phyloP scores from a whole-genome alignment of 2,888 invertebrate species.

The Stomorhina lunata region DNA sequence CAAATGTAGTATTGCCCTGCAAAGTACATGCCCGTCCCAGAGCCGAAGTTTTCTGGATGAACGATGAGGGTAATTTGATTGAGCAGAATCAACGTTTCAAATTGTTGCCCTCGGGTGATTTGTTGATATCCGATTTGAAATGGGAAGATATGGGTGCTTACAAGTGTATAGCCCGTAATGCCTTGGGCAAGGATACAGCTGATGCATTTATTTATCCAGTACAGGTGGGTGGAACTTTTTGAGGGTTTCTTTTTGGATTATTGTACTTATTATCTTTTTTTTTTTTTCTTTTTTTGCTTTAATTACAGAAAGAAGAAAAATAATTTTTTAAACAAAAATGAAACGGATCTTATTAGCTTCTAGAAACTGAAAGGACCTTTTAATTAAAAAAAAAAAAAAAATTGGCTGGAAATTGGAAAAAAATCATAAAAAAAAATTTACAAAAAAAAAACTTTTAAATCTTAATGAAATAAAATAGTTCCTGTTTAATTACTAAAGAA shows the following conservation, averaged over 20 bases:
- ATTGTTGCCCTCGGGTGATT: constrained; percentile 87
- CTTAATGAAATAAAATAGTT: constrained; percentile 45
- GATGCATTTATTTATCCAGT: constrained; percentile 88
- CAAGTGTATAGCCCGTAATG: constrained; percentile 87
- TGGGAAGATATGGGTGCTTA: constrained; percentile 93
- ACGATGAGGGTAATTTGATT: constrained; percentile 82
- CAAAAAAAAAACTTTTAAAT: not conserved
- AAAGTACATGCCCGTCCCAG: constrained; percentile 83
- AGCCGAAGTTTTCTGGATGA: constrained; percentile 85
- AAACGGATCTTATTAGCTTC: not conserved
- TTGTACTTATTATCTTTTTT: not conserved
- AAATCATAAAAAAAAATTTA: not conserved
- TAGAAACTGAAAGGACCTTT: not conserved
- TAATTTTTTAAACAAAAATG: constrained; percentile 63
- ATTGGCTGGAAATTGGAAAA: constrained; percentile 7
- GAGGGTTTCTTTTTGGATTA: not conserved
- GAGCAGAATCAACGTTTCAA: constrained; percentile 81
- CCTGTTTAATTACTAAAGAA: constrained; percentile 55
- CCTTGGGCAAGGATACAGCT: constrained; percentile 83
- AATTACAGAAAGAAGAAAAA: constrained; percentile 73
- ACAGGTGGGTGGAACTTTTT: constrained; percentile 73
- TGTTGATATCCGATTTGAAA: constrained; percentile 85
- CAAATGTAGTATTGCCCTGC: constrained; percentile 86
- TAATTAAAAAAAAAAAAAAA: not conserved
- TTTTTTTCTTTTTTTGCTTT: not conserved